phyloP scores from a whole-genome alignment of 1,140 invertebrate genomes.

The Drosophila nigrodunni region DNA sequence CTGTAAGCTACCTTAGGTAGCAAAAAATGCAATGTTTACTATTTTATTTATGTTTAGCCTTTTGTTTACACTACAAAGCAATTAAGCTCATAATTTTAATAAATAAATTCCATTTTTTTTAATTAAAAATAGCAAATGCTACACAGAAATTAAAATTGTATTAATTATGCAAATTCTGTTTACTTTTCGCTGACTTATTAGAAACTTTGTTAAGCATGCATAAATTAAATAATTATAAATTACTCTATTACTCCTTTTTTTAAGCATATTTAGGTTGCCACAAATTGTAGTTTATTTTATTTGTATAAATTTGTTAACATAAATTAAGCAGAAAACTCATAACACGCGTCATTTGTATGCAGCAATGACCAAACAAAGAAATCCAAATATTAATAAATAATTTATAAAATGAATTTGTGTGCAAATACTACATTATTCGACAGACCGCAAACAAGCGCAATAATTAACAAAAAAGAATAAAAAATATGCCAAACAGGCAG shows the following conservation, averaged over 20 bases:
- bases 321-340: constrained; percentile 19
- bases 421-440: constrained; percentile 27
- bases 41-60: too few species aligned
- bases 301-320: constrained; percentile 17
- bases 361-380: background rate
- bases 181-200: constrained; percentile 10
- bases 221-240: constrained; percentile 16
- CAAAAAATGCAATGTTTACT: too few species aligned
- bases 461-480: constrained; percentile 1
- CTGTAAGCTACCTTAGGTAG: too few species aligned
- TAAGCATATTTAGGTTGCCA: background rate
- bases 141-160: constrained; percentile 25
- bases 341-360: constrained; percentile 24
- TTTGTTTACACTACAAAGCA: background rate
- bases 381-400: constrained; percentile 34
- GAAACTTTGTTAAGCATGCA: background rate
- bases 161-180: constrained; percentile 24
- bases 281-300: constrained; percentile 25
- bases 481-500: constrained; percentile 1
- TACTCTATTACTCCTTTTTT: constrained; percentile 6
- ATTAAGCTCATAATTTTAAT: background rate
- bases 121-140: background rate
- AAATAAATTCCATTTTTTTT: background rate
- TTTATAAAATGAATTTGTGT: constrained; percentile 23
- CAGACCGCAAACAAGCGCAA: constrained; percentile 33